These are phyloP conservation scores for Troides helena DNA, from an alignment of 2,888 invertebrate genomes.

Conservation along the genomic window DNA sequence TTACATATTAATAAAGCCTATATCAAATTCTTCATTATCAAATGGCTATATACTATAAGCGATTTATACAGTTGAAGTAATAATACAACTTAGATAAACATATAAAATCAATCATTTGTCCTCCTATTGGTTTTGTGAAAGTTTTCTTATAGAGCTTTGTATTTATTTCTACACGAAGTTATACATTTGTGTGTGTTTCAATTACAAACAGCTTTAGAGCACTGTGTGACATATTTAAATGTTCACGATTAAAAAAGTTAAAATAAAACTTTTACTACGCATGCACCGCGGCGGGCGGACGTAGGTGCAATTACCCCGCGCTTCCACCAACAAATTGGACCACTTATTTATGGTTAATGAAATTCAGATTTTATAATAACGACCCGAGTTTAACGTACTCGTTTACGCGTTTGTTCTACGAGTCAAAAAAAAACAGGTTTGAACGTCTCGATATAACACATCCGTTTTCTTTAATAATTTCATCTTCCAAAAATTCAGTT, in stretches of 20 bases:
- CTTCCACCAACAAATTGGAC: constrained; percentile 51
- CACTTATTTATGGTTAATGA: constrained; percentile 63
- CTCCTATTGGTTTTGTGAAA: no score
- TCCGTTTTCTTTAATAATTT: constrained; percentile 11
- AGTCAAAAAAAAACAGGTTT: constrained; percentile 42
- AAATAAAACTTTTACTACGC: constrained; percentile 20
- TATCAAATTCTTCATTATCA: no score
- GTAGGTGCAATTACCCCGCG: constrained; percentile 50
- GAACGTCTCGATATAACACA: constrained; percentile 38
- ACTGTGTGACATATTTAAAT: constrained; percentile 17
- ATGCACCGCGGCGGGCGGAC: constrained; percentile 38
- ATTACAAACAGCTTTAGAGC: neutral
- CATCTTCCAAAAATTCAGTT: neutral
- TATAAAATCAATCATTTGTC: no score
- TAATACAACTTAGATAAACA: no score
- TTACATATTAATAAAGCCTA: no score
- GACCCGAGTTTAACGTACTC: constrained; percentile 49
- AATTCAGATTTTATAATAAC: constrained; percentile 64
- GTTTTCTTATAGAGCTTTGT: no score
- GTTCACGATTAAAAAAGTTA: constrained; percentile 16
- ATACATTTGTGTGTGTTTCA: no score
- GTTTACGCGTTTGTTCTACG: constrained; percentile 56
- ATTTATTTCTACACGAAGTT: no score
- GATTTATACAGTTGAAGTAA: no score
- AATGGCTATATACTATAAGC: no score